Conservation (phyloP, 2,113 vertebrate genomes). For the Hypocryptadius cinnamomeus region DNA sequence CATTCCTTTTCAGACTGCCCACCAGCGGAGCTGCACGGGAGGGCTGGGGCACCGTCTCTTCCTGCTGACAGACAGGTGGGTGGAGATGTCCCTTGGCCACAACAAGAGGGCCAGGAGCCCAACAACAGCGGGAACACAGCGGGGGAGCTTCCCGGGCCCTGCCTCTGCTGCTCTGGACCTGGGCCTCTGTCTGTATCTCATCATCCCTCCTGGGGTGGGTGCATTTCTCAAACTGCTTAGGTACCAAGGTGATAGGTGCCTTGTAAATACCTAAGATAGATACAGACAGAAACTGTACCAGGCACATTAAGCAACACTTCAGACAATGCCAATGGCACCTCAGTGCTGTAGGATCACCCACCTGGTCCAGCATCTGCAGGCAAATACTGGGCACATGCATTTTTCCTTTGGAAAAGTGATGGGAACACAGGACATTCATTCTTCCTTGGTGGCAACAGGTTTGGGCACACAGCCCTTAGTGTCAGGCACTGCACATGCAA, state of each 20-base stretch:
- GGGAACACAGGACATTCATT: constrained; percentile 26
- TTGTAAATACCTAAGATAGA: constrained; percentile 66
- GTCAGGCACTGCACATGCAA: not conserved
- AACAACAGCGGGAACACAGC: constrained; percentile 31
- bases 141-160: constrained; percentile 49
- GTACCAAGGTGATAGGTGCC: constrained; percentile 56
- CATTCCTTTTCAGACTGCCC: constrained; percentile 50
- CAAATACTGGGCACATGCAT: constrained; percentile 15
- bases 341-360: constrained; percentile 31
- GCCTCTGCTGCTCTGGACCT: constrained; percentile 54
- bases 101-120: constrained; percentile 55
- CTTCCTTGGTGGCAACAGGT: constrained; percentile 28
- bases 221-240: constrained; percentile 60
- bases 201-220: constrained; percentile 55
- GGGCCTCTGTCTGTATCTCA: constrained; percentile 56
- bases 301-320: constrained; percentile 44
- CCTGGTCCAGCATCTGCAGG: constrained; percentile 49
- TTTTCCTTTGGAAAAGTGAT: constrained; percentile 38
- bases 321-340: constrained; percentile 38
- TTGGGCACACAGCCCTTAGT: not conserved
- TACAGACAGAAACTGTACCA: constrained; percentile 66
- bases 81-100: constrained; percentile 57
- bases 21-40: constrained; percentile 49
- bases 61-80: constrained; percentile 48
- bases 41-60: constrained; percentile 51